Percentiles rank a stretch among this genome's conserved stretches.
Evolutionary conservation across 2,888 invertebrate species (phyloP).

Genomic region (Aporophyla lueneburgensis): DNA sequence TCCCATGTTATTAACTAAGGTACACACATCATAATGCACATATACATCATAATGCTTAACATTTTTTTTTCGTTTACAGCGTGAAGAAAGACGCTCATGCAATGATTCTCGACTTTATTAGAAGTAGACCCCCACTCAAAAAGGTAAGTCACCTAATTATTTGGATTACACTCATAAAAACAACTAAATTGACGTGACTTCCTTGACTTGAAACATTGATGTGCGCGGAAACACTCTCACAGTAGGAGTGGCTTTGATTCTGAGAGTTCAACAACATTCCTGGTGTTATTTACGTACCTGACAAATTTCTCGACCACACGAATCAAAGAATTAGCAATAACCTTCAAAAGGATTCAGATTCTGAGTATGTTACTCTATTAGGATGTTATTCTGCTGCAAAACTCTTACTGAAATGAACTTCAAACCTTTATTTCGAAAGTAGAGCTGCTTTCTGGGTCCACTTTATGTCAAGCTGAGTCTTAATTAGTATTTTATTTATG

Average conservation of each 20-base stretch:
- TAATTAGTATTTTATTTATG: constrained; percentile 32
- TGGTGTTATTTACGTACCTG: no score
- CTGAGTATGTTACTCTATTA: no score
- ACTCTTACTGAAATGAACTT: no score
- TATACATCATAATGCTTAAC: not conserved
- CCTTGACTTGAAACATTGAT: not conserved
- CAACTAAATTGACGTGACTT: not conserved
- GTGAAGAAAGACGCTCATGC: constrained; percentile 98
- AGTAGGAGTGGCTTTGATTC: no score
- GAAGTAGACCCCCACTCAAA: constrained; percentile 97
- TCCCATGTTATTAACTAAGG: no score
- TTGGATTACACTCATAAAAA: not conserved
- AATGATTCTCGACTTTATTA: constrained; percentile 98
- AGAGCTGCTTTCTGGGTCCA: not conserved
- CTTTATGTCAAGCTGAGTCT: not conserved
- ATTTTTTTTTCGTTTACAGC: constrained; percentile 81
- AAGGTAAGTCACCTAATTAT: constrained; percentile 91
- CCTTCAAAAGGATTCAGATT: no score
- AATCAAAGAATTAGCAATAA: no score
- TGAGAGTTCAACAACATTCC: no score
- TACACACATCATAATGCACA: no score
- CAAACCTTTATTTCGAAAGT: not conserved
- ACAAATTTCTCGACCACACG: no score
- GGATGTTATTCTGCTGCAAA: no score
- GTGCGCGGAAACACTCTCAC: no score